A percentile compares a stretch with the other conserved stretches of the same genome.
These are phyloP conservation scores for Callinectes sapidus DNA, from an alignment of 2,888 invertebrate species.

Conservation along the genomic window DNA sequence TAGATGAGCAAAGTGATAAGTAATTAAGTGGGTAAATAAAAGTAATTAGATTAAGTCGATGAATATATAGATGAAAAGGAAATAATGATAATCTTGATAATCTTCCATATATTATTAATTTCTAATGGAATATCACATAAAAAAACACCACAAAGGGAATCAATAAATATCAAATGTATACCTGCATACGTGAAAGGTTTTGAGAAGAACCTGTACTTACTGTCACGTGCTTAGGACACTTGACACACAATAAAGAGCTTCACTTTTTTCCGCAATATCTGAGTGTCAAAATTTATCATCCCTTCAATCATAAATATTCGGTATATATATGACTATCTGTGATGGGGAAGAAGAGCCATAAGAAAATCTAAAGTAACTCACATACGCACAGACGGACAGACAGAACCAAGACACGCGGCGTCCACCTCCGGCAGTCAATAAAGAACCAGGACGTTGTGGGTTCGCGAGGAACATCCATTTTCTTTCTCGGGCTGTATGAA, in stretches of 20 bases:
- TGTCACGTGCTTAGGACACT: neutral
- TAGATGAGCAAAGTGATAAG: no score
- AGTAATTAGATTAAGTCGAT: neutral
- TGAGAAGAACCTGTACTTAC: neutral
- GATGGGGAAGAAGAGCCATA: neutral
- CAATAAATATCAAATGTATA: neutral
- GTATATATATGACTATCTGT: neutral
- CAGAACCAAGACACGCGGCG: neutral
- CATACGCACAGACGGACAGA: neutral
- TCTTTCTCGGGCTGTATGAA: slow-evolving; percentile 52
- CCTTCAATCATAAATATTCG: neutral
- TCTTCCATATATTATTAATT: neutral
- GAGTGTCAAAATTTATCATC: neutral
- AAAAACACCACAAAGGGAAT: neutral
- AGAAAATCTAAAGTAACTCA: neutral
- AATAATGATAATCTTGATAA: neutral
- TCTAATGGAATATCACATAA: neutral
- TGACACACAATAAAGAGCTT: neutral
- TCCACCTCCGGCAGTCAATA: slow-evolving; percentile 40
- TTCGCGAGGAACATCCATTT: slow-evolving; percentile 47
- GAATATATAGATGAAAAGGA: neutral
- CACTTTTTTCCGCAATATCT: neutral
- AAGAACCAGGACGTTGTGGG: slow-evolving; percentile 45
- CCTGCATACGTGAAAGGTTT: neutral
- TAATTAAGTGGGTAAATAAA: neutral